phyloP scores from a whole-genome alignment of 2,888 invertebrate genomes.

The Drosophila nigritarsus region DNA sequence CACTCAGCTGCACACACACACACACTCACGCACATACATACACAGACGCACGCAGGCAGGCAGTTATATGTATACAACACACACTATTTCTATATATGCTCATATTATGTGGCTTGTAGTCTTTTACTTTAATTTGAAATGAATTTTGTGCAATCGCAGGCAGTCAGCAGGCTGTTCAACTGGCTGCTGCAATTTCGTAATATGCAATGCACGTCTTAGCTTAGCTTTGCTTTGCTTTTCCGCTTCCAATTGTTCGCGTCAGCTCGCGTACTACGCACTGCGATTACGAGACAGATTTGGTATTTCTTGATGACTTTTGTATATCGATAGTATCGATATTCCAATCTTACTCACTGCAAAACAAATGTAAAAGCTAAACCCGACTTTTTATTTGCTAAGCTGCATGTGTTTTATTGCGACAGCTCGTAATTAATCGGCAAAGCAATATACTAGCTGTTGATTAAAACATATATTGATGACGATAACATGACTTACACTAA shows the following conservation, averaged over 20 bases:
- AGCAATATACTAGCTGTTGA: neutral
- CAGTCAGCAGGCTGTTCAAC: slow-evolving; percentile 37
- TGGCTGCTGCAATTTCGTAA: slow-evolving; percentile 65
- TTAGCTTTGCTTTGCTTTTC: slow-evolving; percentile 50
- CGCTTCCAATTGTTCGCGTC: slow-evolving; percentile 58
- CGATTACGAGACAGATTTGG: slow-evolving; percentile 43
- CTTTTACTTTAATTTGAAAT: slow-evolving; percentile 30
- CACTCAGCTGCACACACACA: slow-evolving; percentile 53
- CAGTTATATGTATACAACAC: slow-evolving; percentile 20
- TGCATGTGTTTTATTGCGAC: neutral
- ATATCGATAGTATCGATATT: slow-evolving; percentile 42
- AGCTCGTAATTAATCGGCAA: too few species aligned
- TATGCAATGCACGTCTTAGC: slow-evolving; percentile 59
- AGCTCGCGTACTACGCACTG: slow-evolving; percentile 60
- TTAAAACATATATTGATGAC: neutral
- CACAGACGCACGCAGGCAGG: neutral
- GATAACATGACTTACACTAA: neutral
- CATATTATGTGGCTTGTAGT: slow-evolving; percentile 36
- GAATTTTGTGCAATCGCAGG: slow-evolving; percentile 21
- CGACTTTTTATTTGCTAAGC: neutral
- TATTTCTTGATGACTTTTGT: slow-evolving; percentile 22
- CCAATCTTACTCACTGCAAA: neutral
- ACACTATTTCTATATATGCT: slow-evolving; percentile 48
- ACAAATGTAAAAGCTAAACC: too few species aligned
- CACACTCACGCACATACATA: slow-evolving; percentile 19